A percentile compares a stretch with the other conserved stretches of the same genome.
Evolutionary conservation across 2,113 vertebrate species (phyloP).

Genomic region (Carettochelys insculpta): DNA sequence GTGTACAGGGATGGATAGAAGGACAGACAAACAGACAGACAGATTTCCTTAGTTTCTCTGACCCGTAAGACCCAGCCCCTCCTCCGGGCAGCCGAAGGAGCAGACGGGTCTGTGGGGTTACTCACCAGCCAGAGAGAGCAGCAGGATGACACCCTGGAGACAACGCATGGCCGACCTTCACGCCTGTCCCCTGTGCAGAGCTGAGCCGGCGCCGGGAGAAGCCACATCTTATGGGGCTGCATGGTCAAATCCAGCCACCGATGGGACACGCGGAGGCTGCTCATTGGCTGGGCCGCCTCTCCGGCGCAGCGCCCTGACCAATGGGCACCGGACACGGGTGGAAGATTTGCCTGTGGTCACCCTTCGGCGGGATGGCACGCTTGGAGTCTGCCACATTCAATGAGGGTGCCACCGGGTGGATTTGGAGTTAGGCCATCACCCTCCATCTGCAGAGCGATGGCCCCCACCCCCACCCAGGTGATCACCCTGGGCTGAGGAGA

Average conservation of each 20-base stretch:
- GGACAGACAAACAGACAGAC: not conserved
- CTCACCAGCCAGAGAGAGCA: not conserved
- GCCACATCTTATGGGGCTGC: not conserved
- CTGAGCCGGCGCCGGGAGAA: not conserved
- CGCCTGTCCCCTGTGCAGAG: not conserved
- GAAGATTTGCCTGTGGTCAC: not conserved
- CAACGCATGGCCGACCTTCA: not conserved
- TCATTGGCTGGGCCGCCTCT: accelerated
- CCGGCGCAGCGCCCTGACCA: not conserved
- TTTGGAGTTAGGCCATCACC: not conserved
- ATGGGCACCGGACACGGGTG: not conserved
- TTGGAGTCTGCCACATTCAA: not conserved
- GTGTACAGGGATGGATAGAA: not conserved
- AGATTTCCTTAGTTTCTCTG: not conserved
- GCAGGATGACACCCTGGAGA: not conserved
- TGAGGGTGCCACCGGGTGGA: too few species aligned
- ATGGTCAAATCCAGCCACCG: not conserved
- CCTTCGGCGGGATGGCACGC: too few species aligned
- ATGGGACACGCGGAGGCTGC: not conserved
- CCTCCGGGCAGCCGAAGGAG: too few species aligned
- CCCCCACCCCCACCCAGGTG: too few species aligned
- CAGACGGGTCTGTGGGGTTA: not conserved
- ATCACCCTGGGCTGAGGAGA: not conserved
- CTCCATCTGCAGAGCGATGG: not conserved
- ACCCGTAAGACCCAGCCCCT: not conserved